These are phyloP conservation scores for Lucinisca nassula DNA, from an alignment of 2,888 invertebrate genomes.

Conservation along the genomic window DNA sequence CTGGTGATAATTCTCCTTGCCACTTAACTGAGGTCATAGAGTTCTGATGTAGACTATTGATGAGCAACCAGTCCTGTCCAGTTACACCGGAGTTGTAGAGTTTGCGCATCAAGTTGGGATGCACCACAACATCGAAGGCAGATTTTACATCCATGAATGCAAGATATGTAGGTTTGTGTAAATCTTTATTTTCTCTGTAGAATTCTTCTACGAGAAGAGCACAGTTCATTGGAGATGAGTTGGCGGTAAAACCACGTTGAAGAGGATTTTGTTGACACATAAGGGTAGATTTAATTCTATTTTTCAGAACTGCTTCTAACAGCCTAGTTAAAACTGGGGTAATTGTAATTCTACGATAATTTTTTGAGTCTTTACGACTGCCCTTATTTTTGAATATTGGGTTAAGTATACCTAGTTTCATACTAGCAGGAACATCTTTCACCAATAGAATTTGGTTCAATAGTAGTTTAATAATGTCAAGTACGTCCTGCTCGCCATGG, in stretches of 20 bases:
- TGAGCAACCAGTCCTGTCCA: background rate
- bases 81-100: constrained; percentile 17
- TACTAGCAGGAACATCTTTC: background rate
- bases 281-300: background rate
- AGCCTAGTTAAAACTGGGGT: constrained; percentile 13
- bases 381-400: constrained; percentile 42
- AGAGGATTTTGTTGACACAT: background rate
- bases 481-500: background rate
- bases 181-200: background rate
- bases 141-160: constrained; percentile 37
- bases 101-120: constrained; percentile 26
- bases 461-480: background rate
- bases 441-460: background rate
- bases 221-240: constrained; percentile 21
- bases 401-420: constrained; percentile 7
- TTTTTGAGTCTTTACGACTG: background rate
- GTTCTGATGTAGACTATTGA: background rate
- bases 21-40: background rate
- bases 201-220: constrained; percentile 30
- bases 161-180: background rate
- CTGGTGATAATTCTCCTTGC: background rate
- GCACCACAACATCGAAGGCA: constrained; percentile 38
- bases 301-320: constrained; percentile 7
- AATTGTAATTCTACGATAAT: constrained; percentile 37
- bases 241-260: constrained; percentile 19